A percentile compares a stretch with the other conserved stretches of the same genome.
phyloP scores from a whole-genome alignment of 1,140 invertebrate species.

The Eumaeus atala region DNA sequence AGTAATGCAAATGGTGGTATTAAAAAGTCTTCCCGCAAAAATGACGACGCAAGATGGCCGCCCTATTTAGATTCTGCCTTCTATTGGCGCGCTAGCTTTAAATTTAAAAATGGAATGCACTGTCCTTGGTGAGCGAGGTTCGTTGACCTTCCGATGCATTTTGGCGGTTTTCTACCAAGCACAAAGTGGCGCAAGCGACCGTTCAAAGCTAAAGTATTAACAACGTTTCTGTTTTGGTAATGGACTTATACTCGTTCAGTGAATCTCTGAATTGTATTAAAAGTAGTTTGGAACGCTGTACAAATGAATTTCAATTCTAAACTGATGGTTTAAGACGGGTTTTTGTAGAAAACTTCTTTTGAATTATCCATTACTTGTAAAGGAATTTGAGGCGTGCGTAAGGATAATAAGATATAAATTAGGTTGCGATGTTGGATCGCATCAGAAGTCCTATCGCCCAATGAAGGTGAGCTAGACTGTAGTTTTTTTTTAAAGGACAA shows the following conservation, averaged over 20 bases:
- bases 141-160: slow-evolving; percentile 72
- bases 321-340: slow-evolving; percentile 31
- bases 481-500: slow-evolving; percentile 40
- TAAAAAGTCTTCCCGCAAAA: slow-evolving; percentile 45
- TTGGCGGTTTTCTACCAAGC: slow-evolving; percentile 53
- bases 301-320: slow-evolving; percentile 41
- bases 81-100: slow-evolving; percentile 60
- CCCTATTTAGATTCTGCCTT: slow-evolving; percentile 58
- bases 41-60: slow-evolving; percentile 51
- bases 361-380: slow-evolving; percentile 23
- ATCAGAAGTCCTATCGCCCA: slow-evolving; percentile 41
- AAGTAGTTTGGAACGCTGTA: slow-evolving; percentile 27
- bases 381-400: slow-evolving; percentile 27
- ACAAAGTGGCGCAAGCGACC: slow-evolving; percentile 37
- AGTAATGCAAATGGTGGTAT: slow-evolving; percentile 47
- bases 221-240: slow-evolving; percentile 30
- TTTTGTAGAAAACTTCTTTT: slow-evolving; percentile 28
- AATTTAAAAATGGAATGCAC: slow-evolving; percentile 72
- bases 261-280: slow-evolving; percentile 27
- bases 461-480: slow-evolving; percentile 55
- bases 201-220: slow-evolving; percentile 27
- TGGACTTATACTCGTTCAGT: slow-evolving; percentile 29
- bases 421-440: slow-evolving; percentile 21
- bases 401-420: slow-evolving; percentile 25
- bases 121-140: slow-evolving; percentile 66